Evolutionary conservation across 2,888 invertebrate species (phyloP).

Genomic region (Harpalus rufipes): DNA sequence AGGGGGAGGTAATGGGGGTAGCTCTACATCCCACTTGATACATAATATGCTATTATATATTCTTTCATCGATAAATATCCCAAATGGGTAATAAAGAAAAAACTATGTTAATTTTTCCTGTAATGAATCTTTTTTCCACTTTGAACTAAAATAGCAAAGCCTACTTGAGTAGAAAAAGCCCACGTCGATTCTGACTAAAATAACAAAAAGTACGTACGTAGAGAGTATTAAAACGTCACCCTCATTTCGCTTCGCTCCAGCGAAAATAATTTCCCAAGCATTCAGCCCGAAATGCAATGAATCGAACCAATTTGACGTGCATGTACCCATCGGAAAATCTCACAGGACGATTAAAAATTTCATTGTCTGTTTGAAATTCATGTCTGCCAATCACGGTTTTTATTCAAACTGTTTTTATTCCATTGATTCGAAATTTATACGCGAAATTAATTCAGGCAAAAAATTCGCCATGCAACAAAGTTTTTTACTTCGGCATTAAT

Average conservation of each 20-base stretch:
- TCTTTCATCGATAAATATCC: neutral
- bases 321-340: conserved; percentile 49
- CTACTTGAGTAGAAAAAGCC: neutral
- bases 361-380: conserved; percentile 59
- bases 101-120: neutral
- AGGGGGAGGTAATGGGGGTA: too few relatives aligned
- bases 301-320: conserved; percentile 23
- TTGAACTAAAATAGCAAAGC: neutral
- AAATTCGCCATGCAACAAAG: conserved; percentile 36
- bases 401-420: conserved; percentile 62
- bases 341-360: conserved; percentile 52
- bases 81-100: neutral
- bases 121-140: neutral
- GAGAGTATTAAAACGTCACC: neutral
- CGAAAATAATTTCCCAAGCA: neutral
- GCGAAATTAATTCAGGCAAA: conserved; percentile 55
- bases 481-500: conserved; percentile 57
- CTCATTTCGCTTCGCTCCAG: neutral
- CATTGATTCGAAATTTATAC: conserved; percentile 57
- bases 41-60: too few relatives aligned
- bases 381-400: conserved; percentile 62
- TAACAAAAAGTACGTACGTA: neutral
- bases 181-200: neutral
- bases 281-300: conserved; percentile 8
- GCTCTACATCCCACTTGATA: too few relatives aligned